Conservation (phyloP, 1,140 invertebrate genomes). For the Laodelphax striatellus region DNA sequence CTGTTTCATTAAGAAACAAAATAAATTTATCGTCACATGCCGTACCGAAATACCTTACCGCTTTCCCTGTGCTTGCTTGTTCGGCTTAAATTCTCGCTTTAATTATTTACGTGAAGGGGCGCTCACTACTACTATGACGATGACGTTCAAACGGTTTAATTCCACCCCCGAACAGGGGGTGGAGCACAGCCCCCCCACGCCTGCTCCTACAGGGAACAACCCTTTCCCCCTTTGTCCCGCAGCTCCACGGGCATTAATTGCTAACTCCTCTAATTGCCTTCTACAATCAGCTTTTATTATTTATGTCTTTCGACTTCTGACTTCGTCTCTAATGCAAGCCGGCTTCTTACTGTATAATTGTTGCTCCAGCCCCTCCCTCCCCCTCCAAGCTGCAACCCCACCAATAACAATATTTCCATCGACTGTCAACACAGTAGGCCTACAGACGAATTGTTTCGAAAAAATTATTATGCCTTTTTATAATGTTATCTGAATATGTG, state of each 20-base stretch:
- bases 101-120: constrained; percentile 11
- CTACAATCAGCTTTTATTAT: constrained; percentile 15
- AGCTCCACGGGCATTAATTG: background rate
- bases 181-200: background rate
- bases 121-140: background rate
- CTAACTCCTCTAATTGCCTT: constrained; percentile 3
- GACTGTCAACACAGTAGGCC: no score
- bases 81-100: constrained; percentile 8
- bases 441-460: no score
- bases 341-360: background rate
- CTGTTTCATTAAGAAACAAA: constrained; percentile 12
- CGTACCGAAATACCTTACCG: background rate
- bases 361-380: background rate
- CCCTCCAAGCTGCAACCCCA: background rate
- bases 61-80: background rate
- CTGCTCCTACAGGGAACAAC: background rate
- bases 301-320: constrained; percentile 9
- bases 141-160: constrained; percentile 1
- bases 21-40: constrained; percentile 12
- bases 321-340: no score
- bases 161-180: background rate
- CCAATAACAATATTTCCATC: no score
- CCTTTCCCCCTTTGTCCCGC: background rate
- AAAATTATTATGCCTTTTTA: no score
- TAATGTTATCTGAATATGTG: no score